These are phyloP conservation scores for Rhinogobius similis DNA, from an alignment of 2,113 vertebrate species.

Conservation along the genomic window DNA sequence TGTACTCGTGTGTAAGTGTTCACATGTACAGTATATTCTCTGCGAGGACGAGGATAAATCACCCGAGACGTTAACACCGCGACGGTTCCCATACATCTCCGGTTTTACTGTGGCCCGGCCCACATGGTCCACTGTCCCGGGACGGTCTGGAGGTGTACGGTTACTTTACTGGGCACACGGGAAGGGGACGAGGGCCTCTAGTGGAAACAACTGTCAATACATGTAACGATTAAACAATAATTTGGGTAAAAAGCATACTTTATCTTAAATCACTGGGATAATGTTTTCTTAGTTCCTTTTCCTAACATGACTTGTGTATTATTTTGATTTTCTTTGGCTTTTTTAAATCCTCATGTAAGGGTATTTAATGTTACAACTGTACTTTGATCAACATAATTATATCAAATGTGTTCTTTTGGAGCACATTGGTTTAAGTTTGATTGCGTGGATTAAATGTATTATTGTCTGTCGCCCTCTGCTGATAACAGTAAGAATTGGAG, in stretches of 20 bases:
- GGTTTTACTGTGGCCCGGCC: slow-evolving; percentile 75
- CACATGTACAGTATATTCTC: slow-evolving; percentile 42
- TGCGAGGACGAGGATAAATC: slow-evolving; percentile 74
- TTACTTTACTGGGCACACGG: slow-evolving; percentile 38
- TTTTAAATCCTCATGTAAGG: no score
- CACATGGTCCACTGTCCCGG: slow-evolving; percentile 54
- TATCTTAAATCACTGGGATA: not conserved
- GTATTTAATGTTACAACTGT: no score
- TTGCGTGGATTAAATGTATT: no score
- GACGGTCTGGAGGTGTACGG: slow-evolving; percentile 34
- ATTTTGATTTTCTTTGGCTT: no score
- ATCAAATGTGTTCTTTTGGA: no score
- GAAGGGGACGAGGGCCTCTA: slow-evolving; percentile 64
- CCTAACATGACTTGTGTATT: not conserved
- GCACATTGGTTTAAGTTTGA: no score
- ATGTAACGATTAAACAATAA: not conserved
- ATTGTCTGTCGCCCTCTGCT: no score
- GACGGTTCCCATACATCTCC: slow-evolving; percentile 80
- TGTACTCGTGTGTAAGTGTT: slow-evolving; percentile 61
- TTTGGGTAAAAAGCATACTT: not conserved
- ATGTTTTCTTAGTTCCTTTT: not conserved
- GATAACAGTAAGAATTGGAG: not conserved
- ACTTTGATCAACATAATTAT: no score
- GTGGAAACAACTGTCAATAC: slow-evolving; percentile 30
- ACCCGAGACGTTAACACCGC: slow-evolving; percentile 49